Conservation (phyloP, 2,888 invertebrate genomes). For the Drosophila maculinotata region DNA sequence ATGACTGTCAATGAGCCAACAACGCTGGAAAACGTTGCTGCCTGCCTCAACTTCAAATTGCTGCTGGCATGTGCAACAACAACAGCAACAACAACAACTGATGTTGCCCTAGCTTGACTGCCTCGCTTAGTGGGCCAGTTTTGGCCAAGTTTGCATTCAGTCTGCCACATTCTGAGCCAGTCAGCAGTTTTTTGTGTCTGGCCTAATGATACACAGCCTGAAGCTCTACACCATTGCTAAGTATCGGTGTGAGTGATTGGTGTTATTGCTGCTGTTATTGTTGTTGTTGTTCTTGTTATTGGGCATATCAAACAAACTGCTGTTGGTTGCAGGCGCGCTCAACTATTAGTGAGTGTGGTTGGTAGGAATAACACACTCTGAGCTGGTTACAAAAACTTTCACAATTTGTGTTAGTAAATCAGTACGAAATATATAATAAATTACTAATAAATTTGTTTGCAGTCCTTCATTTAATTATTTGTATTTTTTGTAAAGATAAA, state of each 20-base stretch:
- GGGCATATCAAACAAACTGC: constrained; percentile 38
- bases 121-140: constrained; percentile 15
- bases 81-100: not conserved
- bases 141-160: constrained; percentile 38
- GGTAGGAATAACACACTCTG: too few species aligned
- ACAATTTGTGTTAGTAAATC: too few species aligned
- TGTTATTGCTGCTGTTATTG: constrained; percentile 11
- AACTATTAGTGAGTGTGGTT: not conserved
- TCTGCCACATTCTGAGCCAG: constrained; percentile 48
- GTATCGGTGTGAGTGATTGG: constrained; percentile 16
- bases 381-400: too few species aligned
- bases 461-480: too few species aligned
- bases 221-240: constrained; percentile 45
- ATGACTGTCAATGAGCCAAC: constrained; percentile 77
- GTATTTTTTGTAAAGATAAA: too few species aligned
- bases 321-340: constrained; percentile 35
- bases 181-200: constrained; percentile 70
- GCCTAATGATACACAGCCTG: constrained; percentile 69
- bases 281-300: constrained; percentile 8
- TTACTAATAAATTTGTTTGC: too few species aligned
- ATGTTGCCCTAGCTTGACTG: not conserved
- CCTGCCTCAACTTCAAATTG: constrained; percentile 63
- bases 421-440: too few species aligned
- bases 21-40: constrained; percentile 29
- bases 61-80: constrained; percentile 36